Evolutionary conservation across 35 echinoderm and acorn worm species (phyloP).

Genomic region (Heliocidaris erythrogramma): DNA sequence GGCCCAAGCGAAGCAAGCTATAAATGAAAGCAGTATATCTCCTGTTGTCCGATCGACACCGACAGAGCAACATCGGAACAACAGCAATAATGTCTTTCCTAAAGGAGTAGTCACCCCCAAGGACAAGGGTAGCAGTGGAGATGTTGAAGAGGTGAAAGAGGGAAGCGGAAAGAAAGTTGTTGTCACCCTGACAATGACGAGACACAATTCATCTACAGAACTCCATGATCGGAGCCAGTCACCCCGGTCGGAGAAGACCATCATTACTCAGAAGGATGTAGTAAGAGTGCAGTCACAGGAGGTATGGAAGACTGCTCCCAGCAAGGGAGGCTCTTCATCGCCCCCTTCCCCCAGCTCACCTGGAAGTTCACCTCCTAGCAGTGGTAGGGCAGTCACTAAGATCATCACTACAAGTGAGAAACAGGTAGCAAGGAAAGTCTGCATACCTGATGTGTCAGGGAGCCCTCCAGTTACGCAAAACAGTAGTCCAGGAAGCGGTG

Average conservation of each 20-base stretch:
- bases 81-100: conserved; percentile 91
- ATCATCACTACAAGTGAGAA: conserved; percentile 43
- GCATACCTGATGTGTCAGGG: conserved; percentile 24
- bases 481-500: background rate
- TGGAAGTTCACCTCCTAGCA: background rate
- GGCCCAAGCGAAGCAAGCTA: conserved; percentile 26
- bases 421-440: conserved; percentile 42
- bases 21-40: conserved; percentile 35
- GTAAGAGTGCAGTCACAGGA: conserved; percentile 29
- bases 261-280: conserved; percentile 42
- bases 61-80: conserved; percentile 67
- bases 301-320: background rate
- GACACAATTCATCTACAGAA: conserved; percentile 44
- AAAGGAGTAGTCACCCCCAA: conserved; percentile 55
- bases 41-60: conserved; percentile 17
- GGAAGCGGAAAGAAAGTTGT: conserved; percentile 57
- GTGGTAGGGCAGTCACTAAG: conserved; percentile 25
- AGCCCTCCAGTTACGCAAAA: background rate
- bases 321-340: background rate
- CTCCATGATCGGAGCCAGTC: background rate
- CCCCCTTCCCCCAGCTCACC: conserved; percentile 27
- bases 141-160: conserved; percentile 20
- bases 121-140: conserved; percentile 24
- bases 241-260: conserved; percentile 2
- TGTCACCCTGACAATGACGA: conserved; percentile 63